Evolutionary conservation across 1,140 invertebrate species (phyloP).

Genomic region (Bombus waltoni): DNA sequence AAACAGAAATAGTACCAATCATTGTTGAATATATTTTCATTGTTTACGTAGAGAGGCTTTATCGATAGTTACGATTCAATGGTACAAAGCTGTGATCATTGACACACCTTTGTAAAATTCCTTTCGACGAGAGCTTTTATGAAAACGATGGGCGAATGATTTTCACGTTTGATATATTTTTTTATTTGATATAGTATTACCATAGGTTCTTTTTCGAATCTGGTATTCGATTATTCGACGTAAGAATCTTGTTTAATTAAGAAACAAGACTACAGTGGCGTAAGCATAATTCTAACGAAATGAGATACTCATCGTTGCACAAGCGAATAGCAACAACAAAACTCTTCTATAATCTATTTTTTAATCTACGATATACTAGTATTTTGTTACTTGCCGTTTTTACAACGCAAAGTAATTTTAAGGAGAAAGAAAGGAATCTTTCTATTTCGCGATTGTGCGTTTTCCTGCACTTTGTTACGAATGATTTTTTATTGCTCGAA

Average conservation of each 20-base stretch:
- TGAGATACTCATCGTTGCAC: constrained; percentile 27
- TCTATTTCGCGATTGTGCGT: not conserved
- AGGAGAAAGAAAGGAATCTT: not conserved
- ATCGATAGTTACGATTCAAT: constrained; percentile 13
- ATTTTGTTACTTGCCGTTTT: constrained; percentile 26
- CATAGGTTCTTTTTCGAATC: constrained; percentile 27
- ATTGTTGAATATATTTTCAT: constrained; percentile 39
- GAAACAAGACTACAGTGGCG: not conserved
- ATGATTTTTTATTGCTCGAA: not conserved
- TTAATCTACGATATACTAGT: not conserved
- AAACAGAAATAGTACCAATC: constrained; percentile 1
- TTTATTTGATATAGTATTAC: constrained; percentile 5
- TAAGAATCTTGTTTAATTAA: constrained; percentile 8
- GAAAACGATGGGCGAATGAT: not conserved
- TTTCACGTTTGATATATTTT: constrained; percentile 39
- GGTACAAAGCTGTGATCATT: constrained; percentile 9
- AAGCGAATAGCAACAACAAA: not conserved
- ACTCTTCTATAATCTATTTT: not conserved
- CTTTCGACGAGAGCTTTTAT: not conserved
- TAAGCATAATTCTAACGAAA: constrained; percentile 4
- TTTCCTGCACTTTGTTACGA: not conserved
- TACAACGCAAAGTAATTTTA: constrained; percentile 2
- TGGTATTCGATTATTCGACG: constrained; percentile 36
- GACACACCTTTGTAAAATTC: not conserved
- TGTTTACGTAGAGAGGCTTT: constrained; percentile 29